Evolutionary conservation across 2,888 invertebrate genomes (phyloP), one percentile per base, ranked within the genome.

Genomic region (Hemithea aestivaria): DNA sequence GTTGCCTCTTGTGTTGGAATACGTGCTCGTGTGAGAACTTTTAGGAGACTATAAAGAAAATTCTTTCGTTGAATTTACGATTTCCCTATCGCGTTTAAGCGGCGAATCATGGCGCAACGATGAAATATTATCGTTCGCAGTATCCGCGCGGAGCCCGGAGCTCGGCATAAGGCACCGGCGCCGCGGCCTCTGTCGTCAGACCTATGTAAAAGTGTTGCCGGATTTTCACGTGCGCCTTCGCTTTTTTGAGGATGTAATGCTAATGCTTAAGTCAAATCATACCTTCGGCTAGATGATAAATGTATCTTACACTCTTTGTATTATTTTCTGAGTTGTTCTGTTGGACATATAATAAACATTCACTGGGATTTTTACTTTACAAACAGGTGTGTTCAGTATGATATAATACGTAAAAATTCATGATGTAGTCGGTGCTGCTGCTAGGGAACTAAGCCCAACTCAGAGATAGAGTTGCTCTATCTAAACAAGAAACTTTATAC

Each of bases 41-140:
- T 76, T 68, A 71, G 70, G 68, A 65, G 73, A 73, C 73, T 72
- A 77, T 78, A 76, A 79, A 82, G 76, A 76, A 79, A 79, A 75
- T 75, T 80, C 74, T 70, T 73, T 56, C 66, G 60, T 69, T 66
- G 70, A 78, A 81, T 82, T 81, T 79, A 79, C 75, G 81, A 81
- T 80, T 80, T 80, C 72, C 71, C 78, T 81, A 80, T 81, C 78
- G 79, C 66, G 72, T 71, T 76, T 77, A 81, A 80, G 75, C 73
- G 77, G 71, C 73, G 66, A 79, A 82, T 80, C 76, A 79, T 80
- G 74, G 71, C 75, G 69, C 66, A 62, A 61, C 71, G 66, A 73
- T 77, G 74, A 79, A 75, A 77, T 80, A 79, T 76, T 76, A 72
- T 77, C 67, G 71, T 63, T 58, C 65, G 65, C 59, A 60, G 63